These are phyloP conservation scores for Pandemis corylana DNA, from an alignment of 2,888 invertebrate species.

Conservation along the genomic window DNA sequence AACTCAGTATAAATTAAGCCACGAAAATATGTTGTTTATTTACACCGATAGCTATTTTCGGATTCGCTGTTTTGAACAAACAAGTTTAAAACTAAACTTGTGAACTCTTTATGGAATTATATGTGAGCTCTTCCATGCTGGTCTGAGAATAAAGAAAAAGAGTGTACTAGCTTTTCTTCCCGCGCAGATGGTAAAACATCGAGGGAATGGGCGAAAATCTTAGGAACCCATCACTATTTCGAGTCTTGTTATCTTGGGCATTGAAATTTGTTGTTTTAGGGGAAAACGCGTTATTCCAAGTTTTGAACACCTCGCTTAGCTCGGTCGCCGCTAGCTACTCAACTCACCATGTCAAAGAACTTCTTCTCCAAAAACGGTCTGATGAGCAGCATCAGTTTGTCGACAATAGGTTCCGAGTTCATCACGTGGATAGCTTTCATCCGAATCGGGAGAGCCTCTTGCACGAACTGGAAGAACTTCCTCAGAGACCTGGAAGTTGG, in stretches of 20 bases:
- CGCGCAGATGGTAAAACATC: too few relatives aligned
- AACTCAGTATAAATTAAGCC: too few relatives aligned
- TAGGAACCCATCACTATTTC: too few relatives aligned
- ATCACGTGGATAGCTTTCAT: constrained; percentile 88
- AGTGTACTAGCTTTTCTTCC: too few relatives aligned
- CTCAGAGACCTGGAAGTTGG: constrained; percentile 78
- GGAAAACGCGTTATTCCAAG: too few relatives aligned
- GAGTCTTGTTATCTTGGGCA: too few relatives aligned
- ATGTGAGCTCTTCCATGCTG: too few relatives aligned
- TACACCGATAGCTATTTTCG: background rate
- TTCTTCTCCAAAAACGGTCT: constrained; percentile 86
- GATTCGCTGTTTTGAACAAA: background rate
- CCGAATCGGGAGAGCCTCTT: constrained; percentile 88
- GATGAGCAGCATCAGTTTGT: constrained; percentile 84
- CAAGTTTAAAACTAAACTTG: background rate
- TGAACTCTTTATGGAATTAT: background rate
- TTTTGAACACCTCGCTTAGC: too few relatives aligned
- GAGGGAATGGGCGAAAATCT: too few relatives aligned
- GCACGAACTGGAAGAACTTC: constrained; percentile 87
- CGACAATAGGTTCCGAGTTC: constrained; percentile 85
- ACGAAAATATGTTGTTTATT: background rate
- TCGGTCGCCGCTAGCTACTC: constrained; percentile 42
- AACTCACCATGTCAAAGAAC: constrained; percentile 82
- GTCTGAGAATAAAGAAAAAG: too few relatives aligned
- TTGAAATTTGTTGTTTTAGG: too few relatives aligned